phyloP scores from a whole-genome alignment of 2,113 vertebrate species.

The Pelodiscus sinensis region DNA sequence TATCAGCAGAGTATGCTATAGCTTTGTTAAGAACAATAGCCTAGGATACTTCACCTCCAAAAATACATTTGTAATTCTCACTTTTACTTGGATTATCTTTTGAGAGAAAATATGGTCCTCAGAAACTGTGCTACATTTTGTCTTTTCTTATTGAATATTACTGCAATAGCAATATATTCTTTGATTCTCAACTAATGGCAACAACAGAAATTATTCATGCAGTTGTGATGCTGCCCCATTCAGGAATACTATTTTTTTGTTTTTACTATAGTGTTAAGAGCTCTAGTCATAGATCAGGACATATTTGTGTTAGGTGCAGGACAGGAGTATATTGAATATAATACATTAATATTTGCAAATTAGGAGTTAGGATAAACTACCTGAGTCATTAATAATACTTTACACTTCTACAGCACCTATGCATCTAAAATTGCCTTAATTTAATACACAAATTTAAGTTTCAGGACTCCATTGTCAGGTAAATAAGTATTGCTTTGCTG shows the following conservation, averaged over 20 bases:
- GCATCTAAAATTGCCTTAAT: too few relatives aligned
- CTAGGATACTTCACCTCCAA: background rate
- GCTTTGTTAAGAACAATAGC: background rate
- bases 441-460: too few relatives aligned
- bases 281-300: background rate
- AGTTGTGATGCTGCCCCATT: background rate
- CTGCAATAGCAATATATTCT: background rate
- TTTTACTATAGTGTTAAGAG: background rate
- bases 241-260: background rate
- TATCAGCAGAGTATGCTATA: background rate
- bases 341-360: background rate
- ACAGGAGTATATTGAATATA: background rate
- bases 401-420: background rate
- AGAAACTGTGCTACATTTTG: fast-evolving
- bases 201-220: background rate
- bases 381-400: background rate
- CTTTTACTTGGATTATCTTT: background rate
- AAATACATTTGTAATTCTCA: conserved; percentile 5
- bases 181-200: background rate
- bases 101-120: background rate
- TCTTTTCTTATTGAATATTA: background rate
- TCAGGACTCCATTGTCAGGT: too few relatives aligned
- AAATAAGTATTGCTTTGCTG: too few relatives aligned
- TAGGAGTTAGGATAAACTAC: background rate
- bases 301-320: background rate